Percentiles rank a stretch among this genome's conserved stretches.
Conservation (phyloP, 2,113 vertebrate genomes). For the Hepsetus odoe region DNA sequence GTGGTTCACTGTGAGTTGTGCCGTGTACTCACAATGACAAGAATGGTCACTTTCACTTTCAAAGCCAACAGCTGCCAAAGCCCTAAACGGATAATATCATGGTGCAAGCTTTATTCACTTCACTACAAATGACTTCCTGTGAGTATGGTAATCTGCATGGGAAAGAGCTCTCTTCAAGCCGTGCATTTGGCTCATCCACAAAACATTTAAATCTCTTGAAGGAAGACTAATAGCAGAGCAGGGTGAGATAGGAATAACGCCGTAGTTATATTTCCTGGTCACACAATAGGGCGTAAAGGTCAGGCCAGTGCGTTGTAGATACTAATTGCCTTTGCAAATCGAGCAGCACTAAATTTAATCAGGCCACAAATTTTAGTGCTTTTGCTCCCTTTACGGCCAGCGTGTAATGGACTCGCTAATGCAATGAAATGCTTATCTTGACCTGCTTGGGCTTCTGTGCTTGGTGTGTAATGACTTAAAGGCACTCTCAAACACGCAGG, state of each 20-base stretch:
- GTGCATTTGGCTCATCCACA: constrained; percentile 2
- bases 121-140: constrained; percentile 59
- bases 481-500: constrained; percentile 54
- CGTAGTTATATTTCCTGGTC: constrained; percentile 60
- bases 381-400: constrained; percentile 59
- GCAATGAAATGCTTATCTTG: constrained; percentile 73
- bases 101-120: constrained; percentile 31
- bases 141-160: constrained; percentile 55
- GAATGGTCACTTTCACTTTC: too few species aligned
- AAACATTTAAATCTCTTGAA: constrained; percentile 32
- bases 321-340: constrained; percentile 71
- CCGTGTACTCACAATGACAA: too few species aligned
- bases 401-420: constrained; percentile 71
- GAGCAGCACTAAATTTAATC: constrained; percentile 73
- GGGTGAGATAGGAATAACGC: constrained; percentile 64
- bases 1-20: too few species aligned
- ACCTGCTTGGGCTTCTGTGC: constrained; percentile 62
- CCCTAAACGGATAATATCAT: constrained; percentile 54
- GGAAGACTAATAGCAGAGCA: neutral
- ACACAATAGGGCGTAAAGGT: constrained; percentile 49
- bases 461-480: constrained; percentile 69
- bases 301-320: constrained; percentile 58
- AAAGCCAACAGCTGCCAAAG: constrained; percentile 46
- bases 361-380: constrained; percentile 73
- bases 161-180: constrained; percentile 27